phyloP scores from a whole-genome alignment of 2,888 invertebrate genomes.

The Ormyrus nitidulus region DNA sequence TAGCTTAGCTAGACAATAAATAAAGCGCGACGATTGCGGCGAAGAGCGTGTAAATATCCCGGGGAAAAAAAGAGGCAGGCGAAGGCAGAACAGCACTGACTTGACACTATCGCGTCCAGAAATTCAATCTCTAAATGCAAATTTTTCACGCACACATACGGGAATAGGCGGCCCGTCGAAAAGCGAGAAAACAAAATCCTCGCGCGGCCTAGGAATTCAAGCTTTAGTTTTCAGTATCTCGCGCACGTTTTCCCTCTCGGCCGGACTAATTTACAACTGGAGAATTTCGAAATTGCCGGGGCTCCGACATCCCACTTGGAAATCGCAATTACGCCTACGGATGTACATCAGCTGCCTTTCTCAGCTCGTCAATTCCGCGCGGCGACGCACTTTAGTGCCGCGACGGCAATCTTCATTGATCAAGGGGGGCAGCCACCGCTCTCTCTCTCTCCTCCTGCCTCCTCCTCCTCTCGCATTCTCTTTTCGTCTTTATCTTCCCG shows the following conservation, averaged over 20 bases:
- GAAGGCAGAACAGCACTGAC: not conserved
- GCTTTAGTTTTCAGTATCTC: slow-evolving; percentile 19
- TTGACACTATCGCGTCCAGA: not conserved
- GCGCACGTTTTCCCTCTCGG: slow-evolving; percentile 19
- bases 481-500: slow-evolving; percentile 19
- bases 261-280: slow-evolving; percentile 45
- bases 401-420: slow-evolving; percentile 35
- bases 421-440: slow-evolving; percentile 7
- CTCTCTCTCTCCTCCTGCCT: not conserved
- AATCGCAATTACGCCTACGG: slow-evolving; percentile 43
- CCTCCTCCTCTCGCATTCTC: slow-evolving; percentile 13
- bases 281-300: slow-evolving; percentile 41
- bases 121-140: slow-evolving; percentile 15
- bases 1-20: no score
- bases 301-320: slow-evolving; percentile 24
- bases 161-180: not conserved
- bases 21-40: no score
- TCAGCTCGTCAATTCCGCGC: slow-evolving; percentile 34
- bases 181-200: not conserved
- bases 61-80: not conserved
- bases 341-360: slow-evolving; percentile 7
- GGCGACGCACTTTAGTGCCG: slow-evolving; percentile 28
- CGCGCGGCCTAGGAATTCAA: slow-evolving; percentile 7
- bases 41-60: no score
- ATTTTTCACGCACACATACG: not conserved